These are phyloP conservation scores for Loripinus fragilis DNA, from an alignment of 2,888 invertebrate species.

Conservation along the genomic window DNA sequence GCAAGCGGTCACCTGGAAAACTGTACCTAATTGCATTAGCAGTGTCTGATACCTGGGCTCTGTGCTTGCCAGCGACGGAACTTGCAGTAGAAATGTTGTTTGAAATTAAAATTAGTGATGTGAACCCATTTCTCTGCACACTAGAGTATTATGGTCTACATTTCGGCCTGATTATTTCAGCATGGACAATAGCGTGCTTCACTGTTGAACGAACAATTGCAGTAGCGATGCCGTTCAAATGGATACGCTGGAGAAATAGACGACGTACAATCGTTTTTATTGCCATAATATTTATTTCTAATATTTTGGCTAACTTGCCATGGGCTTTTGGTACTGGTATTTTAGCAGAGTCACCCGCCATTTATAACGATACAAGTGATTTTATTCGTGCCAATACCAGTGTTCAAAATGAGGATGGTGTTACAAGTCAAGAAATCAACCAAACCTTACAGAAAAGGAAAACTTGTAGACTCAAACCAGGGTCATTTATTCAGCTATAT, in stretches of 20 bases:
- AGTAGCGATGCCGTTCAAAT: neutral
- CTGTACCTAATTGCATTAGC: neutral
- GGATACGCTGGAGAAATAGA: neutral
- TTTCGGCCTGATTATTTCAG: neutral
- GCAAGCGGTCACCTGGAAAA: neutral
- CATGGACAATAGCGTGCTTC: neutral
- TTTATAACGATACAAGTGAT: neutral
- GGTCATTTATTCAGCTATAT: neutral
- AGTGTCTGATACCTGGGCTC: neutral
- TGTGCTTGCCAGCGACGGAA: neutral
- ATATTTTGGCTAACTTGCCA: neutral
- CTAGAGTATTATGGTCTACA: neutral
- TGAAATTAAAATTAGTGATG: neutral
- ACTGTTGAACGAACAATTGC: neutral
- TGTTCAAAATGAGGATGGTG: neutral
- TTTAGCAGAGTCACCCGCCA: neutral
- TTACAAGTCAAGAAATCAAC: neutral
- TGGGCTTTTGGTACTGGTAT: neutral
- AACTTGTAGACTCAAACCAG: neutral
- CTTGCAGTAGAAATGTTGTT: neutral
- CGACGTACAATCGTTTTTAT: neutral
- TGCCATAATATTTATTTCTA: neutral
- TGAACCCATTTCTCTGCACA: neutral
- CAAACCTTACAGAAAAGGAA: too few relatives aligned
- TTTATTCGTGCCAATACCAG: neutral